Conservation (phyloP, 2,113 vertebrate genomes). For the Nyctibius bracteatus region DNA sequence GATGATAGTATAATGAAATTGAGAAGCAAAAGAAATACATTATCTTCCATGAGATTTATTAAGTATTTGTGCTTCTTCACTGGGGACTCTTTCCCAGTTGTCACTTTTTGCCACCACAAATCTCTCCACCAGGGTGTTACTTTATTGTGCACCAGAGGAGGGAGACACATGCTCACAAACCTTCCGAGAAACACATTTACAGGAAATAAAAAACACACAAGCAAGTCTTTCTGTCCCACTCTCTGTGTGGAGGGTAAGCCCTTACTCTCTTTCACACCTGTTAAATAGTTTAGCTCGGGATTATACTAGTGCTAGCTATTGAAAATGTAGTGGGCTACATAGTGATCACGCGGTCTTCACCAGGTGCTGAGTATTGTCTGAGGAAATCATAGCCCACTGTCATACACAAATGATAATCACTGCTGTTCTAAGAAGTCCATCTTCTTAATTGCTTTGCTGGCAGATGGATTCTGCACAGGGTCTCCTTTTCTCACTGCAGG, state of each 20-base stretch:
- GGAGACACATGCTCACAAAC: conserved; percentile 2
- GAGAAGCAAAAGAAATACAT: background rate
- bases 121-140: conserved; percentile 4
- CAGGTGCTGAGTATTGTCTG: background rate
- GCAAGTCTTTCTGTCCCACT: background rate
- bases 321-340: background rate
- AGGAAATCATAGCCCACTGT: background rate
- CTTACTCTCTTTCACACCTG: background rate
- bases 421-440: conserved; percentile 22
- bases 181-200: conserved; percentile 2
- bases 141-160: conserved; percentile 25
- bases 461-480: background rate
- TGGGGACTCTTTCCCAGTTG: background rate
- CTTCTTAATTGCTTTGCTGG: background rate
- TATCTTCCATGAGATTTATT: background rate
- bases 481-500: conserved; percentile 21
- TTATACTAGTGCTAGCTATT: background rate
- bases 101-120: background rate
- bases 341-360: background rate
- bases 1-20: background rate
- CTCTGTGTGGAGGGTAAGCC: background rate
- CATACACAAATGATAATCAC: background rate
- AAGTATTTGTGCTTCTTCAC: background rate
- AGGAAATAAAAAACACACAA: background rate
- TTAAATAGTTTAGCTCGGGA: background rate